Percentiles rank a stretch among this genome's conserved stretches.
Evolutionary conservation across 2,888 invertebrate genomes (phyloP).

Genomic region (Drosophila kokeensis): DNA sequence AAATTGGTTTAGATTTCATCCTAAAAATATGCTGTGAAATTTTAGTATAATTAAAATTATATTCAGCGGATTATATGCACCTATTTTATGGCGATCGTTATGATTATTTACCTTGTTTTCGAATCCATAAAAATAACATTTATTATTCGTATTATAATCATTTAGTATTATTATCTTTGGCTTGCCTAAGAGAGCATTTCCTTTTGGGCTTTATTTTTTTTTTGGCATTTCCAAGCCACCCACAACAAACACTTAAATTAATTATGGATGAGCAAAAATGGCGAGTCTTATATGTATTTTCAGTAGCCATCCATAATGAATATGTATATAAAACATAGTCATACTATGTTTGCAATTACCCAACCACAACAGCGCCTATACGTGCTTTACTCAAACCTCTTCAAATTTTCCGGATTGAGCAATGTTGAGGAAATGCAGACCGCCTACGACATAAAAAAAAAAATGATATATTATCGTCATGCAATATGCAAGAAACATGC

Average conservation of each 20-base stretch:
- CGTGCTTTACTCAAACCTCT: constrained; percentile 38
- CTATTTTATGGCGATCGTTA: not conserved
- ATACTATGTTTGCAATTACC: constrained; percentile 35
- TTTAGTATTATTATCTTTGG: not conserved
- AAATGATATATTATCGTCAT: constrained; percentile 51
- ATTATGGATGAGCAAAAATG: not conserved
- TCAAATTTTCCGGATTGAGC: constrained; percentile 60
- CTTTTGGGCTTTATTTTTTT: not conserved
- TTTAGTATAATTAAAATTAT: not conserved
- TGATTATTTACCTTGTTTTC: not conserved
- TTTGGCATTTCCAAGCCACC: not conserved
- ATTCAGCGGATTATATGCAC: not conserved
- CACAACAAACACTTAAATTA: not conserved
- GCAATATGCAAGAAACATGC: constrained; percentile 47
- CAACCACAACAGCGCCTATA: constrained; percentile 51
- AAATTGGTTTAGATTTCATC: not conserved
- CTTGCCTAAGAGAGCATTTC: not conserved
- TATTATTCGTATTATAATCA: no score
- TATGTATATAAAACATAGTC: constrained; percentile 11
- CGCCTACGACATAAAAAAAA: constrained; percentile 59
- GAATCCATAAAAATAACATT: not conserved
- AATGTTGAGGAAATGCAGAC: constrained; percentile 59
- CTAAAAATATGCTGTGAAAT: not conserved
- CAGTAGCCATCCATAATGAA: constrained; percentile 21
- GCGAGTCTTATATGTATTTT: constrained; percentile 1